phyloP scores from a whole-genome alignment of 2,888 invertebrate genomes.

The Celastrina argiolus region DNA sequence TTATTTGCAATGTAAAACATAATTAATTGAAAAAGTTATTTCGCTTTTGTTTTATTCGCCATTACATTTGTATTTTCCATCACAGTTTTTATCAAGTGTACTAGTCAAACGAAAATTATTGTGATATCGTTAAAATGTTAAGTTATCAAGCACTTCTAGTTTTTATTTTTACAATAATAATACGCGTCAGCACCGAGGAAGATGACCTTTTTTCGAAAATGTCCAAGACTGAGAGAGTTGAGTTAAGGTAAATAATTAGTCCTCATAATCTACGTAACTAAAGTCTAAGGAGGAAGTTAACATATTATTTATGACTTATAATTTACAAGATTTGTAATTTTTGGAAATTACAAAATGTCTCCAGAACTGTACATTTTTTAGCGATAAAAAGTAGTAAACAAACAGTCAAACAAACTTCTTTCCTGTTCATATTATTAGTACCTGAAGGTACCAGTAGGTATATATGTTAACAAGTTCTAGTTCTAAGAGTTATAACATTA shows the following conservation, averaged over 20 bases:
- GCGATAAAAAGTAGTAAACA: no score
- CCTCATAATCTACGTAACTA: background rate
- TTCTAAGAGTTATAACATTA: no score
- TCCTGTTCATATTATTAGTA: no score
- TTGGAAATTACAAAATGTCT: no score
- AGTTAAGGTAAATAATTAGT: slow-evolving; percentile 75
- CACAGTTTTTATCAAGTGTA: slow-evolving; percentile 24
- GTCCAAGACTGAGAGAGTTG: slow-evolving; percentile 80
- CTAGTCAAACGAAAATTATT: slow-evolving; percentile 51
- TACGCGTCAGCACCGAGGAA: slow-evolving; percentile 64
- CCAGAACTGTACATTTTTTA: no score
- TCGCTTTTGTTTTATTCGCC: slow-evolving; percentile 26
- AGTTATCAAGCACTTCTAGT: slow-evolving; percentile 59
- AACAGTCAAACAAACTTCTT: no score
- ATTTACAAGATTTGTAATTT: no score
- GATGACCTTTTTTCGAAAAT: slow-evolving; percentile 65
- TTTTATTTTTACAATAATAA: slow-evolving; percentile 61
- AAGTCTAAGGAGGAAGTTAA: no score
- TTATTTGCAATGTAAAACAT: slow-evolving; percentile 32
- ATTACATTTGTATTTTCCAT: slow-evolving; percentile 23
- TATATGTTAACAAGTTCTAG: no score
- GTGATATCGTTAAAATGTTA: slow-evolving; percentile 59
- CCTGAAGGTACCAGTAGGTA: no score
- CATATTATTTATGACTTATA: no score
- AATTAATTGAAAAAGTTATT: slow-evolving; percentile 19